Evolutionary conservation across 64 coral and sea anemone genomes (phyloP).

Genomic region (Dendrophyllia cribrosa): DNA sequence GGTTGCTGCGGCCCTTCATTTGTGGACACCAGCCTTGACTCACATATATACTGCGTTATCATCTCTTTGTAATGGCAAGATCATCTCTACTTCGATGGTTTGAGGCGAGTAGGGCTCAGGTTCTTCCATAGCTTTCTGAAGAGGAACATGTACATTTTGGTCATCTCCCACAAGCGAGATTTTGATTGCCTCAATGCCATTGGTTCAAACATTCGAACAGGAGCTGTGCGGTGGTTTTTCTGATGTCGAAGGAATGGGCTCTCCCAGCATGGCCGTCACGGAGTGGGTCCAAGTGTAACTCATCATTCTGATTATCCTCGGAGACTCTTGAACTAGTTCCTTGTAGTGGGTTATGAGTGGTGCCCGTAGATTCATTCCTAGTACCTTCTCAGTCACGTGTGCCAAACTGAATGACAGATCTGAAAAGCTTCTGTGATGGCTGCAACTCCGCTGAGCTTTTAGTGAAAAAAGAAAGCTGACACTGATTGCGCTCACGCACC

Average conservation of each 20-base stretch:
- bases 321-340: neutral
- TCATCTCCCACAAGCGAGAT: conserved; percentile 12
- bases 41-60: neutral
- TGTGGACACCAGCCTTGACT: neutral
- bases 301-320: neutral
- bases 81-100: conserved; percentile 15
- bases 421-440: conserved; percentile 12
- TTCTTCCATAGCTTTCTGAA: neutral
- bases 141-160: conserved; percentile 16
- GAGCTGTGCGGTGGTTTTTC: neutral
- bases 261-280: neutral
- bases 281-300: no score
- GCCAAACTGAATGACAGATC: neutral
- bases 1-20: conserved; percentile 40
- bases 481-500: conserved; percentile 19
- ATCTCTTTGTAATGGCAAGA: conserved; percentile 10
- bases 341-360: neutral
- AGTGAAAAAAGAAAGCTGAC: conserved; percentile 9
- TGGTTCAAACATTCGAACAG: neutral
- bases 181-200: neutral
- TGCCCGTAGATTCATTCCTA: neutral
- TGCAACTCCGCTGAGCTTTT: neutral
- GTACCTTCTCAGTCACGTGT: neutral
- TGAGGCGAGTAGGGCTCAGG: neutral
- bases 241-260: neutral